Conservation (phyloP, 2,888 invertebrate genomes). For the Imbricaverruca yamaguchii region DNA sequence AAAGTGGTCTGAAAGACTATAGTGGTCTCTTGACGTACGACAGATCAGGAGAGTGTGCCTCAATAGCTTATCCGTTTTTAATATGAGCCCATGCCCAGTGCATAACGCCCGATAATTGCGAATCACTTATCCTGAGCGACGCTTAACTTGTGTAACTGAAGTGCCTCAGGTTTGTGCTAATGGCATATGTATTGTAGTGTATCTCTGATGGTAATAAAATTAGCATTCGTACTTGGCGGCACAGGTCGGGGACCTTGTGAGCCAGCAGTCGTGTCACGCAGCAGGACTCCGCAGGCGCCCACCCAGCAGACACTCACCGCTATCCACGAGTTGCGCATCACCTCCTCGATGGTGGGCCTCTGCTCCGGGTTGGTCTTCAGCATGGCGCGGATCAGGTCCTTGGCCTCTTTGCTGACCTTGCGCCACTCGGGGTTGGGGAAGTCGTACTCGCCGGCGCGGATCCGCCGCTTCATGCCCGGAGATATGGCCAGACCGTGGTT, state of each 20-base stretch:
- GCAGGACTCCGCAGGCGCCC: background rate
- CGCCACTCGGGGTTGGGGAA: conserved; percentile 96
- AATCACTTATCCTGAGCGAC: too few relatives aligned
- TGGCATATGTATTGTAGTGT: too few relatives aligned
- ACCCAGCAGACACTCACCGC: conserved; percentile 51
- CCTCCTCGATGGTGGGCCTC: conserved; percentile 80
- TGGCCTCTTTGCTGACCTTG: conserved; percentile 87
- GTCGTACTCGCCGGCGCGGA: conserved; percentile 91
- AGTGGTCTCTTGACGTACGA: too few relatives aligned
- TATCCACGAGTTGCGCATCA: conserved; percentile 81
- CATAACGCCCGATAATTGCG: too few relatives aligned
- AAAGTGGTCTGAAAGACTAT: too few relatives aligned
- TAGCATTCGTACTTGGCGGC: too few relatives aligned
- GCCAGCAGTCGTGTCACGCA: background rate
- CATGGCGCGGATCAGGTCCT: conserved; percentile 90
- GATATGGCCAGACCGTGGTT: conserved; percentile 96
- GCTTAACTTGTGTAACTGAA: too few relatives aligned
- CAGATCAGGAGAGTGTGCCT: too few relatives aligned
- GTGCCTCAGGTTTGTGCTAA: too few relatives aligned
- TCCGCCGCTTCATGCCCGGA: conserved; percentile 97
- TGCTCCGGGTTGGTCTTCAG: conserved; percentile 88
- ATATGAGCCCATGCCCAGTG: too few relatives aligned
- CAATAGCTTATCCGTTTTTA: too few relatives aligned
- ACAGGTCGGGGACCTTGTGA: background rate
- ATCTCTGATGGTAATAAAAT: too few relatives aligned